Evolutionary conservation across 2,113 vertebrate species (phyloP), one percentile per base, ranked within the genome.

Genomic region (Gadus chalcogrammus): DNA sequence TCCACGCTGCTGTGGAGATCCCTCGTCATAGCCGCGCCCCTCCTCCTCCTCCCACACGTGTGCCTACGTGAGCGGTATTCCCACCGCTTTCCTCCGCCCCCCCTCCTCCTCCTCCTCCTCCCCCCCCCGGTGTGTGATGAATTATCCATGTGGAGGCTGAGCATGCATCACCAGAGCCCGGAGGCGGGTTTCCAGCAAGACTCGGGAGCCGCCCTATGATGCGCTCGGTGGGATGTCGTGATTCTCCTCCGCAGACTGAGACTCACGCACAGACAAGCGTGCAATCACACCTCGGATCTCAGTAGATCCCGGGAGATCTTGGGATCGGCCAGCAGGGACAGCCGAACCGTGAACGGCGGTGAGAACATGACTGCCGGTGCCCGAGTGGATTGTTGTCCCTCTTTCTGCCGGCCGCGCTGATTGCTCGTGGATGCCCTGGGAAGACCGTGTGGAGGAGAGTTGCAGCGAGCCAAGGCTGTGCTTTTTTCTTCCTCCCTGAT

Each of bases 1-100:
- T 82, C 75, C 82, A 84, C 64, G 88, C 88, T 90, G 75, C 86
- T 65, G 16, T 88, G 87, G 89, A 82, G 85, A 90, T 87, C 55
- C 69, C 71, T 75, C 76, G 52, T 85, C 88, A 79, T 72, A 72
- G 72, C 28, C 31, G 15, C 12, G 15, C 22, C 28, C 24, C 71
- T 64, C 68, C 66, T 77, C 71, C 70, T 75, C 72, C 22, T 63
- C 77, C 66, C 5, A 72, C 72, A 52, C 13, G 18, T 15, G 12
- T 16, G 18, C 24, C 61, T 2, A 42, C 2, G 63, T 31, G 17
- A 78, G 80, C 56, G 80, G 81, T 68, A 78, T 80, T 85, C 87
- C 86, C 61, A 13, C 74, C 67, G 61, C 72, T 69, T 66, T 48
- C 42, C 42, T 48, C 42, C 42, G n/a, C n/a, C n/a, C n/a, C n/a